phyloP scores from a whole-genome alignment of 2,888 invertebrate species.

The Tetragnatha montana region DNA sequence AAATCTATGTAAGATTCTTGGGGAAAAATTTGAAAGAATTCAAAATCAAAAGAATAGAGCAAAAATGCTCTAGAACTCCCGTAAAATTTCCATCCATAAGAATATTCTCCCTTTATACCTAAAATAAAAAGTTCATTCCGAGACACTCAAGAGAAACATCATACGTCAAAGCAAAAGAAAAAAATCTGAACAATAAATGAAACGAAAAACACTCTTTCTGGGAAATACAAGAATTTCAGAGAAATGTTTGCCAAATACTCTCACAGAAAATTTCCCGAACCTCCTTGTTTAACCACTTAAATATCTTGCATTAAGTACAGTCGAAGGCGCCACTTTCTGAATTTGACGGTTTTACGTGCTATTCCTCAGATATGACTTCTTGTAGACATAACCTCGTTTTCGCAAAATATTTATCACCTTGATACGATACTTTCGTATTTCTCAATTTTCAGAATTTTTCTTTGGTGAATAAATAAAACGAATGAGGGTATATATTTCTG shows the following conservation, averaged over 20 bases:
- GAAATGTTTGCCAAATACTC: constrained; percentile 60
- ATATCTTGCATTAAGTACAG: constrained; percentile 33
- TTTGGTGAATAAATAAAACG: not conserved
- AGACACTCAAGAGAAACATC: not conserved
- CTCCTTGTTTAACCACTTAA: constrained; percentile 54
- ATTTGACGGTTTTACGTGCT: not conserved
- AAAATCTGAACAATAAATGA: not conserved
- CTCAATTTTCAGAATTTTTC: not conserved
- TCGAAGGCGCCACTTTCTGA: not conserved
- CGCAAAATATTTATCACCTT: constrained; percentile 39
- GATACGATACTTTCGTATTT: not conserved
- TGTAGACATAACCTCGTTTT: constrained; percentile 37
- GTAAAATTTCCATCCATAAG: too few species aligned
- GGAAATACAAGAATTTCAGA: not conserved
- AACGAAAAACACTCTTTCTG: constrained; percentile 3
- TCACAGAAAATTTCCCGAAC: constrained; percentile 21
- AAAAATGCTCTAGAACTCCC: too few species aligned
- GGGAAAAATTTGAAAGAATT: too few species aligned
- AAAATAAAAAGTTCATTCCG: too few species aligned
- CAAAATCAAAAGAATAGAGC: too few species aligned
- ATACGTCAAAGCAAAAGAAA: constrained; percentile 14
- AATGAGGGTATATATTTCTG: constrained; percentile 37
- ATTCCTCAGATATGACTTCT: constrained; percentile 30
- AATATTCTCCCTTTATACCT: too few species aligned
- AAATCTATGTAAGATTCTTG: too few species aligned